Conservation (phyloP, 1,140 invertebrate species). For the Drosophila novamexicana region DNA sequence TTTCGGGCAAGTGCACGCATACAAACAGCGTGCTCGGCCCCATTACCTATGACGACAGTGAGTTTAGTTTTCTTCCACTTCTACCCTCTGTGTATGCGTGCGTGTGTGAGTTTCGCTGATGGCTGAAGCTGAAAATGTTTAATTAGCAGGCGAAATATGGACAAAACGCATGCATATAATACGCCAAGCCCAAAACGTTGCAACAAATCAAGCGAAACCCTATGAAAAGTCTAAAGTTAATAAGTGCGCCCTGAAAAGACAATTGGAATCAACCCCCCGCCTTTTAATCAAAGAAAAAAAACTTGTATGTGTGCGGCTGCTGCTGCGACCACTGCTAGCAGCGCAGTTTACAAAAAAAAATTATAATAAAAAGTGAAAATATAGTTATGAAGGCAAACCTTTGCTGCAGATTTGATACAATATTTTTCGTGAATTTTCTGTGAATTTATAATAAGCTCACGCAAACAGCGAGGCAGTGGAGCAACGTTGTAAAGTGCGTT, state of each 20-base stretch:
- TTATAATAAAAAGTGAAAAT: constrained; percentile 71
- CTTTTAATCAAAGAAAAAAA: constrained; percentile 64
- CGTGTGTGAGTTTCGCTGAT: constrained; percentile 63
- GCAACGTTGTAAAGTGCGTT: constrained; percentile 73
- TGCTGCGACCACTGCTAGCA: constrained; percentile 52
- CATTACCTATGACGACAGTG: constrained; percentile 75
- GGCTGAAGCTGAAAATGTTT: constrained; percentile 68
- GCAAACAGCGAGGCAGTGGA: constrained; percentile 8
- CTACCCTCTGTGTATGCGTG: constrained; percentile 54
- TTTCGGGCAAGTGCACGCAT: constrained; percentile 53
- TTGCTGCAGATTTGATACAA: constrained; percentile 8
- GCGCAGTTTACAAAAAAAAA: constrained; percentile 50
- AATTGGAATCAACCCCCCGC: constrained; percentile 73
- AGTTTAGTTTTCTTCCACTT: constrained; percentile 62
- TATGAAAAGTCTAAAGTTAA: constrained; percentile 33
- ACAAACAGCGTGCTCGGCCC: constrained; percentile 37
- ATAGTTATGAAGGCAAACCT: constrained; percentile 16
- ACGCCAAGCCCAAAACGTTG: constrained; percentile 24
- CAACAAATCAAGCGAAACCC: constrained; percentile 16
- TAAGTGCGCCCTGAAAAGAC: constrained; percentile 45
- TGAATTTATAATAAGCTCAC: constrained; percentile 27
- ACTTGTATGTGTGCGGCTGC: constrained; percentile 69
- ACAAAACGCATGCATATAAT: constrained; percentile 44
- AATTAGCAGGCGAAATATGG: constrained; percentile 69
- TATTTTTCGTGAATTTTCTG: constrained; percentile 10